Conservation (phyloP, 2,888 invertebrate genomes). For the Pherbina coryleti region DNA sequence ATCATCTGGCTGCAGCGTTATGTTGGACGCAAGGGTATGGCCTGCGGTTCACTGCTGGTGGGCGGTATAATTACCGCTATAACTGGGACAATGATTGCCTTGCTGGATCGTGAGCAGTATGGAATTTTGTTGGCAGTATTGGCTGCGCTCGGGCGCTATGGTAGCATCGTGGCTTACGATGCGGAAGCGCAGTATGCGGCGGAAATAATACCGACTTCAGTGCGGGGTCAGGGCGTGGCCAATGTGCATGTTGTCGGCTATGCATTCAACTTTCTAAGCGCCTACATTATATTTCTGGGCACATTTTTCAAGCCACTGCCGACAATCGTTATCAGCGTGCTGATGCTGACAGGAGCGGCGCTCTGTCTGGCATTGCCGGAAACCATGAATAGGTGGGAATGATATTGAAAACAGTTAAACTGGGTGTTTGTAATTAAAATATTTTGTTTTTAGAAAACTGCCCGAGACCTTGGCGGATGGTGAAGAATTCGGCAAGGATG, state of each 20-base stretch:
- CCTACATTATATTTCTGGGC: conserved; percentile 71
- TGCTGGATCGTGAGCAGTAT: conserved; percentile 59
- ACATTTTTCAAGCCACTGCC: conserved; percentile 69
- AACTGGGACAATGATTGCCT: conserved; percentile 69
- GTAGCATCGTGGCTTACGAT: conserved; percentile 74
- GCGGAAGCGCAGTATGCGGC: conserved; percentile 76
- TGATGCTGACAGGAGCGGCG: conserved; percentile 70
- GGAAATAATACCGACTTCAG: conserved; percentile 74
- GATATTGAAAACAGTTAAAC: too few species aligned
- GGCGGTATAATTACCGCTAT: conserved; percentile 71
- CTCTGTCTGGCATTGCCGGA: conserved; percentile 73
- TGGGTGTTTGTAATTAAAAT: too few species aligned
- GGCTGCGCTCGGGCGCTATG: conserved; percentile 71
- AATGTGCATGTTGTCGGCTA: conserved; percentile 74
- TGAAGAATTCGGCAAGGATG: conserved; percentile 72
- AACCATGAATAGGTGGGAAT: conserved; percentile 68
- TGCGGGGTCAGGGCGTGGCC: conserved; percentile 74
- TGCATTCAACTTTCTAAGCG: conserved; percentile 72
- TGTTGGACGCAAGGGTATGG: conserved; percentile 72
- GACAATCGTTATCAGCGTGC: conserved; percentile 71
- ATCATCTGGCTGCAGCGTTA: conserved; percentile 61
- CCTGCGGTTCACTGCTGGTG: conserved; percentile 70
- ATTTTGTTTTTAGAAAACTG: conserved; percentile 62
- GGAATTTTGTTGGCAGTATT: conserved; percentile 67
- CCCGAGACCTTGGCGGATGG: conserved; percentile 73